phyloP scores from a whole-genome alignment of 1,140 invertebrate species.

The Heterodera schachtii region DNA sequence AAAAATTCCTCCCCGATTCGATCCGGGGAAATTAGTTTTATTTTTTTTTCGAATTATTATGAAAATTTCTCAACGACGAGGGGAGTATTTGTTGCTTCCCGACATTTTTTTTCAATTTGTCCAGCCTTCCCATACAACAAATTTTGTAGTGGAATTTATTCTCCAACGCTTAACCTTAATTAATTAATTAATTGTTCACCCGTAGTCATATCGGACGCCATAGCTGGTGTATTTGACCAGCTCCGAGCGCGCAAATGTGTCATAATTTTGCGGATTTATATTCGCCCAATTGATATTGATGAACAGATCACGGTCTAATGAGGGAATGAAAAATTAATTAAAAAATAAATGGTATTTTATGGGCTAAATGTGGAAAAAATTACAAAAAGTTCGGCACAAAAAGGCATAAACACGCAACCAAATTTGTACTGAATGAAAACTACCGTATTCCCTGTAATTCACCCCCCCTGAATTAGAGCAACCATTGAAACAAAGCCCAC shows the following conservation, averaged over 20 bases:
- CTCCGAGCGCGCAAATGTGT: conserved; percentile 61
- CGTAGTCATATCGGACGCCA: conserved; percentile 54
- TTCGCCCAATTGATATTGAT: conserved; percentile 69
- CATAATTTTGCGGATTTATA: conserved; percentile 66
- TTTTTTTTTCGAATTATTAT: no score
- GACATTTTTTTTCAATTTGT: no score
- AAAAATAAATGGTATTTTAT: no score
- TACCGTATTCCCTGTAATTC: no score
- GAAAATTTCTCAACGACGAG: no score
- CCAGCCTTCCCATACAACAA: no score
- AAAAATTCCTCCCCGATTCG: no score
- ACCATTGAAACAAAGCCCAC: background rate
- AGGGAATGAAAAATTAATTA: no score
- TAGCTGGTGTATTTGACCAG: conserved; percentile 50
- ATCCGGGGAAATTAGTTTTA: no score
- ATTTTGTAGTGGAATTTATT: no score
- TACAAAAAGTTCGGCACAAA: background rate
- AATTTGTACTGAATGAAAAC: background rate
- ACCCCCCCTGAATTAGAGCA: background rate
- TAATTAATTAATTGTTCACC: conserved; percentile 8
- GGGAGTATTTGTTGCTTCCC: no score
- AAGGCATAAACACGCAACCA: background rate
- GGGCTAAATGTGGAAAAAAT: background rate
- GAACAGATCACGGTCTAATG: conserved; percentile 68
- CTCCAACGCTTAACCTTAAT: no score